Conservation (phyloP, 2,888 invertebrate species). For the Antitype chi region DNA sequence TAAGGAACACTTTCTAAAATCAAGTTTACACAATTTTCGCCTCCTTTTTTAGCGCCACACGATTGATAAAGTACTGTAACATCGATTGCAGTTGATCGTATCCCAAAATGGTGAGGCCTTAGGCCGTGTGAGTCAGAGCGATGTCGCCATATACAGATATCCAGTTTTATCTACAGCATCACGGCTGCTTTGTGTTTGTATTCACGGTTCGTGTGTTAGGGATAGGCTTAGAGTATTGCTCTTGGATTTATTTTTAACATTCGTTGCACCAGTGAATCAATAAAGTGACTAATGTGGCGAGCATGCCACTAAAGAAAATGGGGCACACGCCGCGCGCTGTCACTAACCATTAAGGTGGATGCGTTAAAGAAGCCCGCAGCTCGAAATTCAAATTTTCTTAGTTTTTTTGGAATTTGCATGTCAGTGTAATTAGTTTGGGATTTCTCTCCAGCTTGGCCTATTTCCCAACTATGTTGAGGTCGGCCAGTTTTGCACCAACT, state of each 20-base stretch:
- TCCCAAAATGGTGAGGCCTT: constrained; percentile 60
- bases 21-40: background rate
- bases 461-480: background rate
- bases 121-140: constrained; percentile 53
- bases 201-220: constrained; percentile 27
- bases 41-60: constrained; percentile 25
- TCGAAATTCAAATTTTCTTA: no score
- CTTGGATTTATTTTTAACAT: constrained; percentile 36
- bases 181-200: constrained; percentile 34
- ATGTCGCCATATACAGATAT: constrained; percentile 51
- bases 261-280: constrained; percentile 1
- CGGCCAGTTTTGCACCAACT: background rate
- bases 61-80: constrained; percentile 29
- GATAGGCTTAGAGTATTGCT: background rate
- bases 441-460: background rate
- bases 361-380: background rate
- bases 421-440: background rate
- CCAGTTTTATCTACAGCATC: constrained; percentile 57
- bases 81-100: constrained; percentile 39
- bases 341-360: background rate
- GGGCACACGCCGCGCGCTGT: background rate
- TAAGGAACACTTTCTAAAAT: constrained; percentile 24
- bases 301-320: background rate
- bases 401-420: no score
- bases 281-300: background rate